Base-by-base conservation (phyloP, 2,113 vertebrate species). In the Dasyprocta punctata region DNA sequence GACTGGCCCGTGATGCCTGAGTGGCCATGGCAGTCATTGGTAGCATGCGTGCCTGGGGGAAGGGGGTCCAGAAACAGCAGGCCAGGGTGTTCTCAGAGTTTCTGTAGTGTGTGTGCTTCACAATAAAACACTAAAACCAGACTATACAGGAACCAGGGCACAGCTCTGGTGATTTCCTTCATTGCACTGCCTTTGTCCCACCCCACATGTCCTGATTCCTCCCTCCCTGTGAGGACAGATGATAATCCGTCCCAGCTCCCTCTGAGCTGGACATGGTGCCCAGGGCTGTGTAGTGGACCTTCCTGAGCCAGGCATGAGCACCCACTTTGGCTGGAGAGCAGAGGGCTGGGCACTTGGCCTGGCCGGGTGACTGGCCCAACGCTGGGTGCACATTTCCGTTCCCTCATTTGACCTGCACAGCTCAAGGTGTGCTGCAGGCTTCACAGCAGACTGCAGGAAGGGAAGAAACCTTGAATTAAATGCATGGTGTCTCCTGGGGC, bases 11-110 rank as follows among this genome's bases (percentile, higher is more conserved):
- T 44, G 0, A 92, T 69, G 77, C n/a, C n/a, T n/a, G 26, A 26
- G 94, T 75, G 95, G 73, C 82, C 97, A 9, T 52, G 69, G 96
- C 92, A 26, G 0, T 93, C 92, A n/a, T 17, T 78, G 75, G 84
- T 82, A 38, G 30, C 93, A 85, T 80, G 78, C 86, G 28, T 80
- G 44, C 75, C 41, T n/a, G 61, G 77, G 54, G 73, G 60, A 89
- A 85, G 73, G 78, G 92, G 88, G 17, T 30, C 60, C 81, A 49
- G 63, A 87, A 92, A 92, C 20, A 93, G 94, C 19, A 44, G 67
- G 14, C 91, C 73, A 54, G 63, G 1, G 20, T 36, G 67, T 28
- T 98, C 90, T 22, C 3, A 36, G 28, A n/a, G 75, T 96, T 96
- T 94, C 61, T 1, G 19, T 20, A 87, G 3, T 67, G 20, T 30